Percentiles rank a stretch among this genome's conserved stretches.
phyloP scores from a whole-genome alignment of 2,797 vertebrate species.

The Merluccius polli region DNA sequence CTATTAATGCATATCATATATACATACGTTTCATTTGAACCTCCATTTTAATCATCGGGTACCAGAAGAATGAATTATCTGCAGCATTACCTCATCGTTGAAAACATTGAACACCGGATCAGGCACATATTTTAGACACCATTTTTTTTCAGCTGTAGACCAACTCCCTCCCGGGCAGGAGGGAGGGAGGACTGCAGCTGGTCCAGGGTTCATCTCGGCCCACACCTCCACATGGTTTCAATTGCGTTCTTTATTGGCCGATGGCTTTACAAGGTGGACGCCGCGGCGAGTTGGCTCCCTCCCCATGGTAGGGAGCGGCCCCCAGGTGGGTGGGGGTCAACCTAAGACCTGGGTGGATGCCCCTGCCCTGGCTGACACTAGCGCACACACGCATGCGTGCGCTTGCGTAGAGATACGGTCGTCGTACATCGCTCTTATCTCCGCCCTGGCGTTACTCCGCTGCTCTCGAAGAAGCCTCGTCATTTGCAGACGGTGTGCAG shows the following conservation, averaged over 20 bases:
- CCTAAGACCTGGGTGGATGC: slow-evolving; percentile 1
- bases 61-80: background rate
- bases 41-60: background rate
- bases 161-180: background rate
- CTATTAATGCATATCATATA: background rate
- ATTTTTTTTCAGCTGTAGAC: background rate
- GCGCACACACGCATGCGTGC: background rate
- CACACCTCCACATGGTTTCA: slow-evolving; percentile 13
- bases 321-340: slow-evolving; percentile 1
- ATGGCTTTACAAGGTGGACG: slow-evolving; percentile 19
- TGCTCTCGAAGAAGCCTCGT: too few relatives aligned
- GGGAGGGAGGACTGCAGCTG: background rate
- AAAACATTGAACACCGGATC: background rate
- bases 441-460: too few relatives aligned
- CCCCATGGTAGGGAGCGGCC: background rate
- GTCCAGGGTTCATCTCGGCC: background rate
- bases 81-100: too few relatives aligned
- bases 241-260: slow-evolving; percentile 25
- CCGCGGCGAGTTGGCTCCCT: slow-evolving; percentile 21
- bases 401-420: slow-evolving; percentile 7
- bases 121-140: background rate
- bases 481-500: too few relatives aligned
- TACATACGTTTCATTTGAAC: background rate
- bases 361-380: slow-evolving; percentile 1
- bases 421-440: too few relatives aligned